phyloP scores from a whole-genome alignment of 2,113 vertebrate species.

The Tychaedon coryphoeus region DNA sequence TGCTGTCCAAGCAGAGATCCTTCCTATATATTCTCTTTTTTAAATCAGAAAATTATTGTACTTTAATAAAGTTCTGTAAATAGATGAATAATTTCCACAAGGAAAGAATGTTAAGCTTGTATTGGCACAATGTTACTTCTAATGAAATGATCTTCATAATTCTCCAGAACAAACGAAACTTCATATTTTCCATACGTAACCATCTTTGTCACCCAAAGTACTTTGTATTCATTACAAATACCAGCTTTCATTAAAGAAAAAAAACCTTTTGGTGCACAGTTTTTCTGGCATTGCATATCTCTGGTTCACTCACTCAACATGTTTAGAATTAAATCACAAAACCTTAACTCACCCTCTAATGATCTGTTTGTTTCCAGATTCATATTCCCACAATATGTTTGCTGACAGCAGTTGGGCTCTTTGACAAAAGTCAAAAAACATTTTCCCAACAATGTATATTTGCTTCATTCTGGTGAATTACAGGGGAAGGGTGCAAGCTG shows the following conservation, averaged over 20 bases:
- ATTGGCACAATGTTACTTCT: not conserved
- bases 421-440: slow-evolving; percentile 27
- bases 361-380: slow-evolving; percentile 63
- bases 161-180: slow-evolving; percentile 22
- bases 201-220: slow-evolving; percentile 31
- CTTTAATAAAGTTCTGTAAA: not conserved
- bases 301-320: slow-evolving; percentile 47
- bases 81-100: not conserved
- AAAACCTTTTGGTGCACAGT: not conserved
- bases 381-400: slow-evolving; percentile 57
- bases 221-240: slow-evolving; percentile 49
- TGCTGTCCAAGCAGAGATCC: not conserved
- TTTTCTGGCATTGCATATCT: slow-evolving; percentile 11
- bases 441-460: slow-evolving; percentile 25
- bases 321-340: slow-evolving; percentile 56
- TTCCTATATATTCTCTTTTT: not conserved
- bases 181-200: slow-evolving; percentile 35
- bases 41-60: not conserved
- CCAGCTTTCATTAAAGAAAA: slow-evolving; percentile 10
- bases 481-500: not conserved
- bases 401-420: slow-evolving; percentile 59
- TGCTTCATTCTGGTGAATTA: not conserved
- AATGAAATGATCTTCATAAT: not conserved
- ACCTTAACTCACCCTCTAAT: slow-evolving; percentile 62
- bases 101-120: slow-evolving; percentile 7